phyloP scores from a whole-genome alignment of 2,888 invertebrate genomes.

The Andrena camellia region DNA sequence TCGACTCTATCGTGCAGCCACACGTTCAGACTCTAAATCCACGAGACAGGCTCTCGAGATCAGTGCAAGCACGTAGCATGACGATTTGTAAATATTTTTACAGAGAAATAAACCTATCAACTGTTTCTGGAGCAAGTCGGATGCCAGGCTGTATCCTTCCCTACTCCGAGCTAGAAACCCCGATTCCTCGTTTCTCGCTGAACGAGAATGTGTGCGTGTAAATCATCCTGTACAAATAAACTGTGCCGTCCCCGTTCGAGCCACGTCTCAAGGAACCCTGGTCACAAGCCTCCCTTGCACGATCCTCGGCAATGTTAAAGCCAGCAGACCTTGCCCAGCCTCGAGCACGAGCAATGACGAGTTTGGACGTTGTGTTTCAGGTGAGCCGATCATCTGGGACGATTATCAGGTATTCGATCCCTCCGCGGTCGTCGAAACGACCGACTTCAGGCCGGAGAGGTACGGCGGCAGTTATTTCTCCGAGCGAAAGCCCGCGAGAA shows the following conservation, averaged over 20 bases:
- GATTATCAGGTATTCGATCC: constrained; percentile 64
- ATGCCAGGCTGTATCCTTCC: too few relatives aligned
- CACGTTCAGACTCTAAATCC: too few relatives aligned
- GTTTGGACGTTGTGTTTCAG: constrained; percentile 75
- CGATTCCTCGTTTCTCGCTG: background rate
- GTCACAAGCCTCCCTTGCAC: background rate
- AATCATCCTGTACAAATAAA: background rate
- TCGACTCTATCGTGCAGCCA: too few relatives aligned
- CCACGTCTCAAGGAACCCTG: background rate
- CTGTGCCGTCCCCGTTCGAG: too few relatives aligned
- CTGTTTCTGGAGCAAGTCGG: background rate
- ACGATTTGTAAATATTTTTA: background rate
- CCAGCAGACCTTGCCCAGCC: too few relatives aligned
- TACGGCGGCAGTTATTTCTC: constrained; percentile 24
- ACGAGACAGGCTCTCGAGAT: too few relatives aligned
- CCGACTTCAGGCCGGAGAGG: constrained; percentile 17
- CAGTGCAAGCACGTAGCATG: too few relatives aligned
- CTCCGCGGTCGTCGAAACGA: background rate
- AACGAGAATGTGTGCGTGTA: background rate
- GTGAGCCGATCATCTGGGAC: constrained; percentile 70
- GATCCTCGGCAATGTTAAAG: background rate
- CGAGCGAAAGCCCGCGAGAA: constrained; percentile 17
- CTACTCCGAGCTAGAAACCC: background rate
- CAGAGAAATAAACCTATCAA: background rate
- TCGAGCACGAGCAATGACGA: constrained; percentile 46